Conservation (phyloP, 2,113 vertebrate genomes). For the Scatophagus argus region DNA sequence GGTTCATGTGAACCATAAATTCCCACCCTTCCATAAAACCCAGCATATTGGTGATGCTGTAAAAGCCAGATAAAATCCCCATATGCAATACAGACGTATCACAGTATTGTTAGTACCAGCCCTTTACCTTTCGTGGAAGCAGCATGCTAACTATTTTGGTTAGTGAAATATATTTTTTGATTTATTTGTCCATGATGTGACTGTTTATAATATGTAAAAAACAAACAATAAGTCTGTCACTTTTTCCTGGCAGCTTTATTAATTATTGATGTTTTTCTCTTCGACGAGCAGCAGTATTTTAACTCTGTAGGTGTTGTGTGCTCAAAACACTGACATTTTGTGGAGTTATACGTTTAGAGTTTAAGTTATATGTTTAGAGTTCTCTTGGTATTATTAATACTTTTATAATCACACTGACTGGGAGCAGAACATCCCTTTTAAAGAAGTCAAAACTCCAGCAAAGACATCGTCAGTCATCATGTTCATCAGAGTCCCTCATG, state of each 20-base stretch:
- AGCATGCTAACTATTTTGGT: too few species aligned
- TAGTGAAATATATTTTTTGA: neutral
- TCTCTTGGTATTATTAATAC: neutral
- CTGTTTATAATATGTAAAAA: neutral
- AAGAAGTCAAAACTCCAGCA: too few species aligned
- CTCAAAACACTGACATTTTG: too few species aligned
- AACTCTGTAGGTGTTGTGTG: too few species aligned
- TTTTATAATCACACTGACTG: neutral
- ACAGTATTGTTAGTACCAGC: neutral
- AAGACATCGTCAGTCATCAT: too few species aligned
- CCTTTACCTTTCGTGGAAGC: neutral
- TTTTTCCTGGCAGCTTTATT: conserved; percentile 24
- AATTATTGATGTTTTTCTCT: conserved; percentile 39
- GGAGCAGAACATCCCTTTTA: too few species aligned
- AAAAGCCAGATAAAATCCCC: conserved; percentile 30
- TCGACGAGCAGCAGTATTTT: neutral
- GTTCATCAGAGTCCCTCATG: too few species aligned
- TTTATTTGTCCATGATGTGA: neutral
- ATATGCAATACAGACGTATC: neutral
- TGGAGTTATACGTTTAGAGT: too few species aligned
- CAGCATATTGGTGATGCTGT: conserved; percentile 17
- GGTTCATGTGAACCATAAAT: conserved; percentile 45
- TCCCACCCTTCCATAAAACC: conserved; percentile 22
- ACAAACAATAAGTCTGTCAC: neutral
- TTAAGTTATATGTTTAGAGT: too few species aligned